Percentiles rank a stretch among this genome's conserved stretches.
These are phyloP conservation scores for Mesembrinibis cayennensis DNA, from an alignment of 2,113 vertebrate species.

Conservation along the genomic window DNA sequence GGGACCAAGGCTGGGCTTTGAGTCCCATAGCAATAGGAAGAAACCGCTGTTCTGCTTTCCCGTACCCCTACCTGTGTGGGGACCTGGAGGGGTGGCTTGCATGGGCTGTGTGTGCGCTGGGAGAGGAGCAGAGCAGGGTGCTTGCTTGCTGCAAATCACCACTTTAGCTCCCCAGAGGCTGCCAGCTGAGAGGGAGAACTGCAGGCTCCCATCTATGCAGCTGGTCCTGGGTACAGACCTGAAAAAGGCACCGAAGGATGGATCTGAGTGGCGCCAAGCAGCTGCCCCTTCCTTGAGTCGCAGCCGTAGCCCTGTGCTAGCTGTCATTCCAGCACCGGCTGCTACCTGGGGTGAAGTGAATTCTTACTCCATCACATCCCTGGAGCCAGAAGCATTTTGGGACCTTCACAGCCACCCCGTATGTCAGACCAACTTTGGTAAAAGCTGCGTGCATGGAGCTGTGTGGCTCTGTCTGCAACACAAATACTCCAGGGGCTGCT, in stretches of 20 bases:
- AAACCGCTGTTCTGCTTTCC: not conserved
- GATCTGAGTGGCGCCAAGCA: not conserved
- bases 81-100: not conserved
- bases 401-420: not conserved
- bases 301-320: accelerated
- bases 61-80: not conserved
- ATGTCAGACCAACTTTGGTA: not conserved
- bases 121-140: accelerated
- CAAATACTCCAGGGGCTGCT: not conserved
- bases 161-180: not conserved
- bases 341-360: not conserved
- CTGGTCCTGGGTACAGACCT: accelerated
- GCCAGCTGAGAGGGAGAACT: not conserved
- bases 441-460: not conserved
- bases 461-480: accelerated
- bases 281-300: not conserved
- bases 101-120: too few relatives aligned
- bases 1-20: accelerated
- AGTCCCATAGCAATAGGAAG: not conserved
- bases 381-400: not conserved
- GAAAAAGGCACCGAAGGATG: accelerated
- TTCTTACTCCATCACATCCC: not conserved
- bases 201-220: not conserved
- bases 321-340: accelerated
- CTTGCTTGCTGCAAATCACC: not conserved